phyloP scores from a whole-genome alignment of 2,113 vertebrate genomes.

The Macaca fascicularis region T2T-MFA8v1.1 NC_088390.1:12266501-12267000 shows the following conservation, averaged over 20 bases:
- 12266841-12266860: no score
- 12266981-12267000: no score
- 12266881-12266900: no score
- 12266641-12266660: background rate
- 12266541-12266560: background rate
- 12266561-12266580: no score
- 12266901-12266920: no score
- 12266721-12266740: background rate
- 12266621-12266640: background rate
- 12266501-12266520: accelerated
- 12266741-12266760: background rate
- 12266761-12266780: background rate
- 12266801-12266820: no score
- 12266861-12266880: no score
- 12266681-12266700: background rate
- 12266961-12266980: no score
- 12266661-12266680: background rate
- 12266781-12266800: background rate
- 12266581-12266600: background rate
- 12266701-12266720: background rate
- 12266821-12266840: no score
- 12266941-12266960: no score
- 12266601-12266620: background rate
- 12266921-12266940: no score
- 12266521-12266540: no score